Evolutionary conservation across 2,797 vertebrate genomes (phyloP).

Genomic region (Pseudotriccus pelzelni): DNA sequence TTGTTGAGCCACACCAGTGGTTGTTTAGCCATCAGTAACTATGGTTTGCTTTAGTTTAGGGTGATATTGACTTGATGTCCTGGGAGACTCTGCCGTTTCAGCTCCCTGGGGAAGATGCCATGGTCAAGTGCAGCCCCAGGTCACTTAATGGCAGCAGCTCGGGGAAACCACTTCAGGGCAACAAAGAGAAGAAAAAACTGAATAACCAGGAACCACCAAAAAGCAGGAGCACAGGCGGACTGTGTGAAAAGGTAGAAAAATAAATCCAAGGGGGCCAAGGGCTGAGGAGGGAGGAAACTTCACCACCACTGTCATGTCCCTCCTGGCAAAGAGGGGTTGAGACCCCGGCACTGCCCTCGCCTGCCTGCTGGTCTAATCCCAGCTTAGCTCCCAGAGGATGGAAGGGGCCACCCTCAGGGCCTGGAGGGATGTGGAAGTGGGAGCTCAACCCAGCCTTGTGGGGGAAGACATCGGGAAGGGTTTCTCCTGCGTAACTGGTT

Average conservation of each 20-base stretch:
- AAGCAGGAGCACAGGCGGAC: neutral
- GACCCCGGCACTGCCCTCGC: accelerated
- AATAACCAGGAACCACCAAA: neutral
- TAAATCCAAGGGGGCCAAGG: accelerated
- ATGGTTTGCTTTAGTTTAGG: neutral
- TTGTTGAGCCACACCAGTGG: neutral
- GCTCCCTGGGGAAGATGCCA: neutral
- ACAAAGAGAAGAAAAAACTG: neutral
- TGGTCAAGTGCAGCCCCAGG: neutral
- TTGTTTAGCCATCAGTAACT: neutral
- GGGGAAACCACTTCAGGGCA: neutral
- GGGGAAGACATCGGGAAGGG: neutral
- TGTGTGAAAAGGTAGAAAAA: neutral
- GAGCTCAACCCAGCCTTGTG: neutral
- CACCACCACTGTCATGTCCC: accelerated
- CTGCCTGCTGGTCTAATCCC: accelerated
- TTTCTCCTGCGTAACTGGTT: neutral
- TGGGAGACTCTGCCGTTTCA: accelerated
- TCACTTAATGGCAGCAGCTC: neutral
- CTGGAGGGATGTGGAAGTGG: neutral
- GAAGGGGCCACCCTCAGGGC: neutral
- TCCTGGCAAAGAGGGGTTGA: neutral
- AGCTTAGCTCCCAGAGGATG: accelerated
- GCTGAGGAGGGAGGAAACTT: accelerated
- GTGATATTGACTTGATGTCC: accelerated